phyloP scores from a whole-genome alignment of 1,140 invertebrate genomes.

The Eufriesea mexicana region DNA sequence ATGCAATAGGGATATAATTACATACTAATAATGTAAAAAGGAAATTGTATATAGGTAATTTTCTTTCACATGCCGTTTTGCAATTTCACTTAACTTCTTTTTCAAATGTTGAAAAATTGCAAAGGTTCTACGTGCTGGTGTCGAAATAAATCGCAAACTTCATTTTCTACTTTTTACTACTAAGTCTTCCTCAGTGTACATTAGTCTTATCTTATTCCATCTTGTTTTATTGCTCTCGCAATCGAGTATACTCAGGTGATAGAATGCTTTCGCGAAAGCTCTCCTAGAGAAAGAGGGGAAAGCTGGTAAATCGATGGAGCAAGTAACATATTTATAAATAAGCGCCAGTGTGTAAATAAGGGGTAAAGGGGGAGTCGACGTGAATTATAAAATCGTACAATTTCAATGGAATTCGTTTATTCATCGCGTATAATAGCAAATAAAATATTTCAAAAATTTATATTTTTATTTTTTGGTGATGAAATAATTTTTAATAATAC shows the following conservation, averaged over 20 bases:
- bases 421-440: background rate
- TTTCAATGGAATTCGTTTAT: background rate
- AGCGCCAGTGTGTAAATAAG: conserved; percentile 4
- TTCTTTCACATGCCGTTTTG: no score
- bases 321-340: conserved; percentile 48
- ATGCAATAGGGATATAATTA: no score
- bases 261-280: conserved; percentile 14
- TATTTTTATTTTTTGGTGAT: background rate
- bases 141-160: background rate
- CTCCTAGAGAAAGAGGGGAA: background rate
- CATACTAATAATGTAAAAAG: background rate
- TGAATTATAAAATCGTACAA: background rate
- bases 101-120: background rate
- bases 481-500: background rate
- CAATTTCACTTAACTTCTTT: no score
- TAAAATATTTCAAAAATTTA: background rate
- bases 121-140: background rate
- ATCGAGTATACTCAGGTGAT: background rate
- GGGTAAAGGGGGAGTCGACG: background rate
- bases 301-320: conserved; percentile 42
- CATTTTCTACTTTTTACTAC: background rate
- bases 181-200: background rate
- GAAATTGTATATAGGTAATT: no score
- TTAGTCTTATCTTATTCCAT: background rate
- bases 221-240: background rate